Conservation (phyloP, 2,797 vertebrate species). For the Cephalopachus bancanus region DNA sequence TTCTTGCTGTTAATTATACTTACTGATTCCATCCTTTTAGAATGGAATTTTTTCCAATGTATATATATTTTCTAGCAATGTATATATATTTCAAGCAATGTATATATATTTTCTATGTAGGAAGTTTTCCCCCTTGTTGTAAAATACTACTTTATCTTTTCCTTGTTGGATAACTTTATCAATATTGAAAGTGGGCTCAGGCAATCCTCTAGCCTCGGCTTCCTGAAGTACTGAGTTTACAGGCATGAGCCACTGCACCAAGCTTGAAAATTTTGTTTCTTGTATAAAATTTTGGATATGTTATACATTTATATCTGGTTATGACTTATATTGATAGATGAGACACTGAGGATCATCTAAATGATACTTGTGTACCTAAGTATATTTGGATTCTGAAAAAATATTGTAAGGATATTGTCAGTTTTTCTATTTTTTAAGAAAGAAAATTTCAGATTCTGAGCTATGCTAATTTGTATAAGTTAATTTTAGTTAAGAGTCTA, state of each 20-base stretch:
- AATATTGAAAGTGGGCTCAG: neutral
- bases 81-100: no score
- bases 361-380: neutral
- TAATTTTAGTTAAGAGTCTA: conserved; percentile 4
- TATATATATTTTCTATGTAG: neutral
- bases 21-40: neutral
- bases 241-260: no score
- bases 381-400: conserved; percentile 11
- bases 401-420: neutral
- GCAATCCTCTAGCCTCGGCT: no score
- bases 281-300: neutral
- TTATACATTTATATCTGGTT: neutral
- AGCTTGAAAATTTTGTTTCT: conserved; percentile 5
- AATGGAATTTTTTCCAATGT: neutral
- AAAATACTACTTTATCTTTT: conserved; percentile 14
- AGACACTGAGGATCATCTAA: neutral
- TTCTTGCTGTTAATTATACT: neutral
- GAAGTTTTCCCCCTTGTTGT: conserved; percentile 1
- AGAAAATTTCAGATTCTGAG: neutral
- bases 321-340: neutral
- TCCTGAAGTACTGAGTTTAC: no score
- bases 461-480: neutral
- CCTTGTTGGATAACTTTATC: neutral
- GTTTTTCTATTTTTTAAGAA: neutral
- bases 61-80: neutral